phyloP scores from a whole-genome alignment of 1,140 invertebrate genomes.

The Carposina sasakii region DNA sequence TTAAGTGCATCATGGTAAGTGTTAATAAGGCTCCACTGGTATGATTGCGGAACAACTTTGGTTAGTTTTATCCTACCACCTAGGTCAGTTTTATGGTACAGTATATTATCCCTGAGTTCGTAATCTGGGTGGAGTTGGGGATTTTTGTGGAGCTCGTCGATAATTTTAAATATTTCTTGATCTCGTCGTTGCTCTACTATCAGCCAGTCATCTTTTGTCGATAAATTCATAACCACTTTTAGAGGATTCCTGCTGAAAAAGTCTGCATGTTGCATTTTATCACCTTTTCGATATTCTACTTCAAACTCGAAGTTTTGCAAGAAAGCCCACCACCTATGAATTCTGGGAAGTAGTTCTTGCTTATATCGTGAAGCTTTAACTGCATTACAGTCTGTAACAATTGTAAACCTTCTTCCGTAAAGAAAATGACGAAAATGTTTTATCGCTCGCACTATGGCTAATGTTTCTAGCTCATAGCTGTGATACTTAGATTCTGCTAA shows the following conservation, averaged over 20 bases:
- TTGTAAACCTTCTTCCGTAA: not conserved
- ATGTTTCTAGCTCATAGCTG: constrained; percentile 1
- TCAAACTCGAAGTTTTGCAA: constrained; percentile 21
- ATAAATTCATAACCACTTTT: not conserved
- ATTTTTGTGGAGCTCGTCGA: not conserved
- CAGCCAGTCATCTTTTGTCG: constrained; percentile 4
- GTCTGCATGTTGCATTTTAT: constrained; percentile 17
- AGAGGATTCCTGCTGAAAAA: constrained; percentile 23
- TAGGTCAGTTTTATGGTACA: not conserved
- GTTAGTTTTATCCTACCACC: constrained; percentile 5
- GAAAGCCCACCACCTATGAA: constrained; percentile 14
- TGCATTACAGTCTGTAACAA: constrained; percentile 23
- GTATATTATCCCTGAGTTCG: not conserved
- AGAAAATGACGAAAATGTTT: constrained; percentile 9
- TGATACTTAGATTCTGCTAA: not conserved
- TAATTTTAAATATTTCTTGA: not conserved
- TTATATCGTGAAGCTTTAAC: constrained; percentile 20
- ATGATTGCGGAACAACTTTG: constrained; percentile 12
- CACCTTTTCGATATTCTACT: constrained; percentile 16
- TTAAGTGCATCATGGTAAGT: constrained; percentile 19
- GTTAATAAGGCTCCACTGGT: constrained; percentile 15
- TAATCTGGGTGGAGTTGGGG: not conserved
- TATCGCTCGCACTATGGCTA: constrained; percentile 1
- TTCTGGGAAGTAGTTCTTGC: constrained; percentile 14
- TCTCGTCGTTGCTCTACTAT: constrained; percentile 7